These are phyloP conservation scores for Danio albolineatus DNA, from an alignment of 2,797 vertebrate genomes.

Conservation along the genomic window DNA sequence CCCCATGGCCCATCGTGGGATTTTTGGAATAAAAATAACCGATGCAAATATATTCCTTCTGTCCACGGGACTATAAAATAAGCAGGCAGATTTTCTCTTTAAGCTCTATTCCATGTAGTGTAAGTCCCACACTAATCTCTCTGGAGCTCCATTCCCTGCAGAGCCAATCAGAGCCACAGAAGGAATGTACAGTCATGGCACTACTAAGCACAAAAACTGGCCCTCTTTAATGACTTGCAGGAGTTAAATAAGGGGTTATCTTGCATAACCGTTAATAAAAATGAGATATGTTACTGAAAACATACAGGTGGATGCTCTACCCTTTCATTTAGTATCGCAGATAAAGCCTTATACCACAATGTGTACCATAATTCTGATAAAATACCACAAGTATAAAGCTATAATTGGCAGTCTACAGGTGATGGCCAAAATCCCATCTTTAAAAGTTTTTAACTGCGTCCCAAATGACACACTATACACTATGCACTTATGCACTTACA, in stretches of 20 bases:
- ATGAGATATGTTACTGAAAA: not conserved
- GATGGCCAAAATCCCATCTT: no score
- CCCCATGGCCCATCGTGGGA: no score
- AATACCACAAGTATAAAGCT: not conserved
- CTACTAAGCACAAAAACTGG: not conserved
- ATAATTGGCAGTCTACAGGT: not conserved
- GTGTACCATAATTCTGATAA: not conserved
- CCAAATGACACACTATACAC: no score
- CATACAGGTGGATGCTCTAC: no score
- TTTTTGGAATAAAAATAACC: no score
- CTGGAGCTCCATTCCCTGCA: not conserved
- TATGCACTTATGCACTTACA: no score
- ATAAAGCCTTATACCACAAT: no score
- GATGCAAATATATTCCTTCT: not conserved
- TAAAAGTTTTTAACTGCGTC: no score
- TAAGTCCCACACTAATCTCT: not conserved
- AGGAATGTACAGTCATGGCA: not conserved
- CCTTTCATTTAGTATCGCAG: no score
- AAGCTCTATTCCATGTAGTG: constrained; percentile 13
- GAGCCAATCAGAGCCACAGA: not conserved
- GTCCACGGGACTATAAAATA: not conserved
- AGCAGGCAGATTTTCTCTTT: not conserved
- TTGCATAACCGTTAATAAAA: not conserved
- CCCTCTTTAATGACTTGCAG: not conserved
- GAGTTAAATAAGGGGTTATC: not conserved